These are phyloP conservation scores for Cryptoblepharus egeriae DNA, from an alignment of 2,797 vertebrate genomes.

Conservation along the genomic window DNA sequence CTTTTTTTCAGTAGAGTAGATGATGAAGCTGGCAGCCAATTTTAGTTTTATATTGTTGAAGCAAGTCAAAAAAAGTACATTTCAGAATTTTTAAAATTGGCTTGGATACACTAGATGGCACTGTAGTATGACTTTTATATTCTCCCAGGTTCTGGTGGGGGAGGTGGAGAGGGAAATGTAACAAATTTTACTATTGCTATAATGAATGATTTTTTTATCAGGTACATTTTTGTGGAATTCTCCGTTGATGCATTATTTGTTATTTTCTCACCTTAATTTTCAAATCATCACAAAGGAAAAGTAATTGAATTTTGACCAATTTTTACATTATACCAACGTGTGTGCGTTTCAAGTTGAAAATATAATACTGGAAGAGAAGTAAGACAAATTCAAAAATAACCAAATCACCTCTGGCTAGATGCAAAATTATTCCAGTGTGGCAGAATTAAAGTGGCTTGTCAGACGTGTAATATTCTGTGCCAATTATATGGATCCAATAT, in stretches of 20 bases:
- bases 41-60: not conserved
- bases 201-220: slow-evolving; percentile 76
- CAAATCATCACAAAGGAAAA: slow-evolving; percentile 81
- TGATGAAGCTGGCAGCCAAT: slow-evolving; percentile 23
- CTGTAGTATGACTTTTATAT: slow-evolving; percentile 84
- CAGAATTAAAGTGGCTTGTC: slow-evolving; percentile 73
- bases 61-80: not conserved
- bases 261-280: slow-evolving; percentile 80
- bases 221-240: slow-evolving; percentile 75
- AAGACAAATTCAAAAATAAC: slow-evolving; percentile 57
- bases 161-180: not conserved
- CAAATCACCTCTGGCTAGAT: slow-evolving; percentile 79
- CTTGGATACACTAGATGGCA: slow-evolving; percentile 89
- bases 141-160: not conserved
- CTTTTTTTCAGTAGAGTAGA: slow-evolving; percentile 23
- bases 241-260: slow-evolving; percentile 83
- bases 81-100: slow-evolving; percentile 56
- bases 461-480: slow-evolving; percentile 68
- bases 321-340: slow-evolving; percentile 72
- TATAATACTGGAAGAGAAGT: slow-evolving; percentile 65
- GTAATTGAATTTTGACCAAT: slow-evolving; percentile 82
- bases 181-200: slow-evolving; percentile 66
- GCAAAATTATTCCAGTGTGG: slow-evolving; percentile 73
- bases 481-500: slow-evolving; percentile 76
- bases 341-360: too few relatives aligned